Evolutionary conservation across 2,797 vertebrate genomes (phyloP).

Genomic region (Podarcis siculus): DNA sequence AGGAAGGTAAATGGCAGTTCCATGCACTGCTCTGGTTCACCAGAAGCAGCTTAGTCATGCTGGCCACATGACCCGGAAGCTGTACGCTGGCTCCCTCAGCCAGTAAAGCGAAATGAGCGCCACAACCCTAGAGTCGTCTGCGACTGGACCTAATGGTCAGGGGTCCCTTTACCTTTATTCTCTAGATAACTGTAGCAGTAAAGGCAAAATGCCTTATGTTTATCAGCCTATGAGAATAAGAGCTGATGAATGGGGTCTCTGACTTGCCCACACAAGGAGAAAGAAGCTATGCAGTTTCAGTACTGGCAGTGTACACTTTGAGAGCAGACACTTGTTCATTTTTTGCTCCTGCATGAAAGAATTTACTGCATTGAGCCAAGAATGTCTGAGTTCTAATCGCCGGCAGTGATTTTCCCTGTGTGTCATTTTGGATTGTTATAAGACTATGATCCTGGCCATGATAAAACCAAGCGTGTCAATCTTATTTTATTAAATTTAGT

Average conservation of each 20-base stretch:
- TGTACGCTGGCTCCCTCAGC: too few species aligned
- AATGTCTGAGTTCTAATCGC: conserved; percentile 32
- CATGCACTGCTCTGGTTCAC: too few species aligned
- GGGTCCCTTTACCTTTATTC: too few species aligned
- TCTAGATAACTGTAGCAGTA: neutral
- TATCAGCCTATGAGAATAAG: neutral
- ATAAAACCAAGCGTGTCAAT: conserved; percentile 76
- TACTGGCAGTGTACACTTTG: neutral
- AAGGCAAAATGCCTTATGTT: neutral
- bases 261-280: neutral
- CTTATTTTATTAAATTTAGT: conserved; percentile 79
- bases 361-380: neutral
- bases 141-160: too few species aligned
- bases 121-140: too few species aligned
- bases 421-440: conserved; percentile 70
- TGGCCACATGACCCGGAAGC: too few species aligned
- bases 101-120: too few species aligned
- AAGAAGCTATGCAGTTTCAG: neutral
- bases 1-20: too few species aligned
- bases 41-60: too few species aligned
- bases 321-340: neutral
- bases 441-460: conserved; percentile 65
- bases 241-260: neutral
- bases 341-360: conserved; percentile 27
- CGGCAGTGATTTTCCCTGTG: conserved; percentile 41